Conservation (phyloP, 2,797 vertebrate species). For the Apogon talboti region DNA sequence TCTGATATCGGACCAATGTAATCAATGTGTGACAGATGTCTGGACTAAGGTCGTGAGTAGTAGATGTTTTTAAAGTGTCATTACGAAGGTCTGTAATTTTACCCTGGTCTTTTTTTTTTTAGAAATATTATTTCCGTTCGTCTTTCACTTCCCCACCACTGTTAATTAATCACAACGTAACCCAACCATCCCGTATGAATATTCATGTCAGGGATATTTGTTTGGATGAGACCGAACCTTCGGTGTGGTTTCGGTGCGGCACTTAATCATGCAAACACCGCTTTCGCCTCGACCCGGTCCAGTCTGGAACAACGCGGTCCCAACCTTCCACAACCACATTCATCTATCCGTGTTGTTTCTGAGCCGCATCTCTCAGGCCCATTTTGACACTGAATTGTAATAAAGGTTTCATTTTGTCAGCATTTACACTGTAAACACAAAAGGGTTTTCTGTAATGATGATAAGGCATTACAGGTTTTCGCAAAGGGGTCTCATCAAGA, state of each 20-base stretch:
- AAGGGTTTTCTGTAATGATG: slow-evolving; percentile 36
- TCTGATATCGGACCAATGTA: too few relatives aligned
- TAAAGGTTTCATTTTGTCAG: slow-evolving; percentile 31
- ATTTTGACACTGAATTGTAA: slow-evolving; percentile 33
- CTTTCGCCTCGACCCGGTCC: slow-evolving; percentile 2
- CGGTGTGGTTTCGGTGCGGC: slow-evolving; percentile 1
- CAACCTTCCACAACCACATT: slow-evolving; percentile 43
- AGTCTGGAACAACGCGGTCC: slow-evolving; percentile 15
- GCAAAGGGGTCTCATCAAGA: slow-evolving; percentile 33
- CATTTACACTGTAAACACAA: slow-evolving; percentile 62
- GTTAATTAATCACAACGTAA: slow-evolving; percentile 16
- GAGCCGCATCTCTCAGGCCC: slow-evolving; percentile 26
- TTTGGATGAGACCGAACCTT: slow-evolving; percentile 8
- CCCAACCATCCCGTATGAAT: not conserved
- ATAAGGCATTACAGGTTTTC: slow-evolving; percentile 33
- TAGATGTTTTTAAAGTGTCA: too few relatives aligned
- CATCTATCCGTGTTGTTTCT: slow-evolving; percentile 35
- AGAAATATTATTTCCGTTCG: not conserved
- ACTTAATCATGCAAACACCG: slow-evolving; percentile 10
- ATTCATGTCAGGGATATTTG: slow-evolving; percentile 22
- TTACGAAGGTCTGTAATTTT: not conserved
- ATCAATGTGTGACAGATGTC: too few relatives aligned
- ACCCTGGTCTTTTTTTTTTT: not conserved
- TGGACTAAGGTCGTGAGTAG: too few relatives aligned
- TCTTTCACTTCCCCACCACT: slow-evolving; percentile 1